phyloP scores from a whole-genome alignment of 2,113 vertebrate species.

The Dendrocopos noguchii region DNA sequence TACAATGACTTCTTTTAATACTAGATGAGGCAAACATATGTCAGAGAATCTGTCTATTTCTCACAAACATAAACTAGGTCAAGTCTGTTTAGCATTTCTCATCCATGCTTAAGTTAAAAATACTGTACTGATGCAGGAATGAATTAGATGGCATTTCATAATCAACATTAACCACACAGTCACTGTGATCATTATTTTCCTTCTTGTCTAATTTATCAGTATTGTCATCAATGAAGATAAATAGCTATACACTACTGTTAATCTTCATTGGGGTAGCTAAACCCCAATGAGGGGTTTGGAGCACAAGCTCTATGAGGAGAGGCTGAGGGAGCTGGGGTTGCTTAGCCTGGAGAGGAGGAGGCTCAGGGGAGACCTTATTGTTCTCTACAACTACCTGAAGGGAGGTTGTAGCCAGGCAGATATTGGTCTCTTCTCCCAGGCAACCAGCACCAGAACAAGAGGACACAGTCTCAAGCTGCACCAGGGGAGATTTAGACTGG shows the following conservation, averaged over 20 bases:
- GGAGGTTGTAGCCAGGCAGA: no score
- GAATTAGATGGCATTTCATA: background rate
- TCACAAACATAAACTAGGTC: constrained; percentile 14
- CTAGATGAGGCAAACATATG: constrained; percentile 17
- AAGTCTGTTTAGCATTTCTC: background rate
- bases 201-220: background rate
- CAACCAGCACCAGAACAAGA: no score
- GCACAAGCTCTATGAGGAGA: no score
- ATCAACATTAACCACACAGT: background rate
- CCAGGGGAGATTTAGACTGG: no score
- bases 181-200: background rate
- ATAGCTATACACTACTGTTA: background rate
- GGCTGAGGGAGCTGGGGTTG: no score
- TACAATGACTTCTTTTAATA: background rate
- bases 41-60: constrained; percentile 1
- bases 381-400: no score
- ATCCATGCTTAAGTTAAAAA: background rate
- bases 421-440: no score
- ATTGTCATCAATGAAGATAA: background rate
- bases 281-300: no score
- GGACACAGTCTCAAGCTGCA: no score
- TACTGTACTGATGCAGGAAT: background rate
- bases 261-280: background rate
- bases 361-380: no score
- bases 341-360: no score